Base-by-base conservation (phyloP, 2,888 invertebrate species). In the Ichneumon xanthorius region DNA sequence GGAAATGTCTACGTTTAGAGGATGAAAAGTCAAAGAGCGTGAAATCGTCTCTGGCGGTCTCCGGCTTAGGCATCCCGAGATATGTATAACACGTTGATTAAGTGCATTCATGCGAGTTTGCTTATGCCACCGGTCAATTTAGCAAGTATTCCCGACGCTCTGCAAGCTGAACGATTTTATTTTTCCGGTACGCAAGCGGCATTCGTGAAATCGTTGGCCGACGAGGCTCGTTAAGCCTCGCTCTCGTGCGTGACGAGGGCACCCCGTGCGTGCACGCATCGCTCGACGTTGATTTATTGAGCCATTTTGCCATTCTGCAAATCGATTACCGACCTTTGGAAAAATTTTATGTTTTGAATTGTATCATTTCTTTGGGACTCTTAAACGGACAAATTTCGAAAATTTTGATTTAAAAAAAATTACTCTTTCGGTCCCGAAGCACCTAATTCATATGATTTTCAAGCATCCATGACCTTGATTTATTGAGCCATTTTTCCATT, bases 241-340 rank as follows among this genome's bases (percentile, higher is more conserved):
- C 86, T 88, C 87, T 86, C 88, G 82, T 87, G 88, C 88, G 87
- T 89, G 86, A 90, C 89, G 88, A 88, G 84, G 68, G 88, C 77
- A 48, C 50, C 26, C 77, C 65, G 73, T 75, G 75, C 68, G 61
- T 82, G 33, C 67, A 73, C 67, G 67, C 77, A 61, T 75, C 80
- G 77, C 63, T 19, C 68, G 26, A 58, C 61, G 70, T 65, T 82
- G 73, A 89, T 84, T 79, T 55, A 82, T 71, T n/a, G 67, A 45
- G 30, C 37, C 19, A 67, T 19, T 55, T 48, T 50, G 48, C 50
- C 6, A 67, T 50, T 19, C 45, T 77, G 50, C 70, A 68, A 68
- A 71, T 73, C 81, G 70, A 61, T 71, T 80, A 53, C 37, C 37
- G 9, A 37, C 37, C 2, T 7, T 37, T 9, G 37, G 9, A 1